These are phyloP conservation scores for Pseudopipra pipra DNA, from an alignment of 2,113 vertebrate species.

Conservation along the genomic window DNA sequence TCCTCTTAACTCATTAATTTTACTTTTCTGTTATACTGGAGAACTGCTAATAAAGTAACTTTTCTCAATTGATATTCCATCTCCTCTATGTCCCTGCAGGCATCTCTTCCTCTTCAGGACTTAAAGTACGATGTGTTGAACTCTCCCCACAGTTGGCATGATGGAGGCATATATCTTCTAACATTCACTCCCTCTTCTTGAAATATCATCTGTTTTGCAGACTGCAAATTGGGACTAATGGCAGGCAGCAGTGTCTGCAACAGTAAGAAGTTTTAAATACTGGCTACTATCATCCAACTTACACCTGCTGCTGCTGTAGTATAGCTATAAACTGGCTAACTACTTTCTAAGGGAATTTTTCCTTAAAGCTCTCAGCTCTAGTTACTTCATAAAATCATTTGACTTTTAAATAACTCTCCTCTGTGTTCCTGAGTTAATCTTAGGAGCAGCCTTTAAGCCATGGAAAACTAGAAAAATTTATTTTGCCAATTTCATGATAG, in stretches of 20 bases:
- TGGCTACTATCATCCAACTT: background rate
- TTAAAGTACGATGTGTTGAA: background rate
- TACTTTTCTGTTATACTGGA: constrained; percentile 3
- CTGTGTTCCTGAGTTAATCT: background rate
- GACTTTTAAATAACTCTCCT: background rate
- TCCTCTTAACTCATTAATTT: constrained; percentile 32
- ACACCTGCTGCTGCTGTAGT: background rate
- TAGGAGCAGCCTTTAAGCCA: background rate
- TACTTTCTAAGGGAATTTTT: background rate
- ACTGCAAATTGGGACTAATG: background rate
- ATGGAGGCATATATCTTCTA: background rate
- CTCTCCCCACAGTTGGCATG: background rate
- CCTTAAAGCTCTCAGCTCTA: background rate
- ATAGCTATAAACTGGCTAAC: background rate
- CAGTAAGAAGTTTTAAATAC: background rate
- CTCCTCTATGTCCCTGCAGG: background rate
- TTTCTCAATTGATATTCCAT: background rate
- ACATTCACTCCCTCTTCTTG: background rate
- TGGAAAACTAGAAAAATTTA: background rate
- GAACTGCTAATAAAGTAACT: constrained; percentile 37
- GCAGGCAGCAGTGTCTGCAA: background rate
- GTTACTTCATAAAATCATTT: background rate
- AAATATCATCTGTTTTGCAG: background rate
- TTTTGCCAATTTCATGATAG: background rate
- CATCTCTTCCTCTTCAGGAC: background rate